phyloP scores from a whole-genome alignment of 2,113 vertebrate genomes.

The Chroicocephalus ridibundus region DNA sequence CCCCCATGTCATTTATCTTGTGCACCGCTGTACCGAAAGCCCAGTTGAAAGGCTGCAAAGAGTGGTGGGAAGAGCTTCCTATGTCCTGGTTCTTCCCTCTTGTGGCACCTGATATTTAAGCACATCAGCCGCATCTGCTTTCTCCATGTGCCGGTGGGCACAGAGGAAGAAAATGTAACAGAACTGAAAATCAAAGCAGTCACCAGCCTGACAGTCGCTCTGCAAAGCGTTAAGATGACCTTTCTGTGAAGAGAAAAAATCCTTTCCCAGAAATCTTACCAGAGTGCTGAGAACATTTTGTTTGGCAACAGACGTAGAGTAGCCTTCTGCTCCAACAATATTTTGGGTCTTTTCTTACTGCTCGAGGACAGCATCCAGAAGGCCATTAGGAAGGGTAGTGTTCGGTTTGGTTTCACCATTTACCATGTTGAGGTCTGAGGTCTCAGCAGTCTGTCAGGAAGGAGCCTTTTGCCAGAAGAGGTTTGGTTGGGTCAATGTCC shows the following conservation, averaged over 20 bases:
- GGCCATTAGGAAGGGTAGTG: neutral
- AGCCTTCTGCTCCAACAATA: neutral
- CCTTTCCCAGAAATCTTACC: neutral
- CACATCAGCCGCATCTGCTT: neutral
- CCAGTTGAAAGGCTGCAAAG: neutral
- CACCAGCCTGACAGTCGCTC: neutral
- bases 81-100: neutral
- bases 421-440: neutral
- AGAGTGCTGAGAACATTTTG: neutral
- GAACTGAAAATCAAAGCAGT: neutral
- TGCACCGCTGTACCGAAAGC: neutral
- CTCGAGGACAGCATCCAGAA: neutral
- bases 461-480: neutral
- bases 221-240: neutral
- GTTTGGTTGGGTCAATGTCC: neutral
- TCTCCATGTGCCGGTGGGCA: fast-evolving
- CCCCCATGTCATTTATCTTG: neutral
- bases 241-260: neutral
- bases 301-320: neutral
- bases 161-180: neutral
- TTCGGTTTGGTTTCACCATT: neutral
- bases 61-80: neutral
- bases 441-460: neutral
- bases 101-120: neutral
- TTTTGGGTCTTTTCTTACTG: neutral